Base-by-base conservation (phyloP, 2,797 vertebrate genomes). In the Falco concolor region DNA sequence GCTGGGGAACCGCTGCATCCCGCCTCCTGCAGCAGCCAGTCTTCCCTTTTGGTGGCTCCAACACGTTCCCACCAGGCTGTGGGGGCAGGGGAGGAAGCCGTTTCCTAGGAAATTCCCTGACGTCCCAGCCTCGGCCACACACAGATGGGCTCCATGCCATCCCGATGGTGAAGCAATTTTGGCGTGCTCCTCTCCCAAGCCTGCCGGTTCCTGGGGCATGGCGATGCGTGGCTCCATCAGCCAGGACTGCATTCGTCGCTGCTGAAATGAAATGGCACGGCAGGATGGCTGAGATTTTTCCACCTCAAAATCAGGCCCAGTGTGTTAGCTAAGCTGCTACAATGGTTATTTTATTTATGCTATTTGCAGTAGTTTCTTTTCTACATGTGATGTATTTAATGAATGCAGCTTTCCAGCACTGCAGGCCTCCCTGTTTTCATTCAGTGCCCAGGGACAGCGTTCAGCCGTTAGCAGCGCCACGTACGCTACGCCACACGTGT, bases 141-240 rank as follows among this genome's bases (percentile, higher is more conserved):
- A 4, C 30, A 53, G 63, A 59, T 9, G 30, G 65, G 45, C 23
- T 90, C 44, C 0, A 0, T 67, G 59, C 40, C 76, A 34, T 25
- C 13, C 9, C 0, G 1, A n/a, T 2, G 5, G 68, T 30, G 27
- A 59, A 65, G n/a, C 28, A 79, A 42, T 54, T 75, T 54, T 3
- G 3, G 36, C 2, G 1, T 25, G n/a, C 14, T 80, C 28, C n/a
- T 63, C 38, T 70, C 61, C 38, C 32, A 14, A 4, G 21, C 16
- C 34, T 56, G 19, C 36, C 2, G 6, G 50, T 25, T 88, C 40
- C 69, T 89, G 3, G 5, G 73, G 59, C 24, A 45, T 3, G 11
- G 24, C 0, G 0, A 61, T 2, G 5, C 0, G 0, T 5, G 15
- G 42, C 17, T 79, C 74, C 52, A 64, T 27, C 65, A 86, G n/a